These are phyloP conservation scores for Clistopyga incitator DNA, from an alignment of 2,888 invertebrate genomes.

Conservation along the genomic window DNA sequence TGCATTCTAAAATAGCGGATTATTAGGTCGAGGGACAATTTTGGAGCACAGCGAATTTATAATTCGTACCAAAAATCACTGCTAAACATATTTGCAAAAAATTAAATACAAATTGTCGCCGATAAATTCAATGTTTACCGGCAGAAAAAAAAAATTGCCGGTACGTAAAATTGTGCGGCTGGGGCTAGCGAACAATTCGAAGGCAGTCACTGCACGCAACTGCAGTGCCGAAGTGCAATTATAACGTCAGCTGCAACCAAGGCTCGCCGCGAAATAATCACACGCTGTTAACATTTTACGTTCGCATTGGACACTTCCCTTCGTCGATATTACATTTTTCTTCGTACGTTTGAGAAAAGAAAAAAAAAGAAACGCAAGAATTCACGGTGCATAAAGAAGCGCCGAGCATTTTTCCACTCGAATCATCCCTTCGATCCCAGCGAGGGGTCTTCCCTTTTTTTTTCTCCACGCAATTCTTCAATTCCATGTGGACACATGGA, in stretches of 20 bases:
- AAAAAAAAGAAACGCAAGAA: too few relatives aligned
- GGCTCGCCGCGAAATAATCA: conserved; percentile 7
- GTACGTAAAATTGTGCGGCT: neutral
- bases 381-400: neutral
- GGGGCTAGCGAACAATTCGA: neutral
- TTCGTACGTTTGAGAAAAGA: neutral
- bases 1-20: neutral
- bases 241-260: neutral
- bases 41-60: neutral
- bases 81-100: too few relatives aligned
- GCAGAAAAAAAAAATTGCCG: neutral
- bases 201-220: conserved; percentile 15
- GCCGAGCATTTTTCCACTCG: conserved; percentile 9
- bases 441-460: neutral
- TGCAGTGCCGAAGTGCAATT: neutral
- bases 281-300: neutral
- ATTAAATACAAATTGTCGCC: too few relatives aligned
- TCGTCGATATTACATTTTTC: neutral
- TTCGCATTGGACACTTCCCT: neutral
- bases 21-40: neutral
- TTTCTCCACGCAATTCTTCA: neutral
- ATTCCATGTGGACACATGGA: neutral
- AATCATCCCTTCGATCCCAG: neutral
- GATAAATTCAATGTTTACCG: neutral
- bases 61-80: neutral